Percentiles rank a stretch among this genome's conserved stretches.
Conservation (phyloP, 1,140 invertebrate species). For the Aphelenchoides besseyi region DNA sequence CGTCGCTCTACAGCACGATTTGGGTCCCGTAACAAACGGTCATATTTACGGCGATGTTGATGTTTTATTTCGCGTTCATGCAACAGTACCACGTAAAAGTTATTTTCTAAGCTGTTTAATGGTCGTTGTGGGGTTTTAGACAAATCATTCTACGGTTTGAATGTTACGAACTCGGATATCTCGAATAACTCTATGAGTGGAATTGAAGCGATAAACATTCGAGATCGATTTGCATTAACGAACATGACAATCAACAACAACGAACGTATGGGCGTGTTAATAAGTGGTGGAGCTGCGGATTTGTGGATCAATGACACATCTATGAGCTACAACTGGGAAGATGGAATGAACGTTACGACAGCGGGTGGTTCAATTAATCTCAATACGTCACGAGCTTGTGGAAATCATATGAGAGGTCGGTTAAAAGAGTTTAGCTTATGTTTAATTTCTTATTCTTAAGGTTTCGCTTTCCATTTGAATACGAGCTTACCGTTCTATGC, state of each 20-base stretch:
- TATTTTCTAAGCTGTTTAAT: slow-evolving; percentile 1
- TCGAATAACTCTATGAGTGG: slow-evolving; percentile 87
- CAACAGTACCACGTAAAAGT: slow-evolving; percentile 43
- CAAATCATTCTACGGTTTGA: slow-evolving; percentile 71
- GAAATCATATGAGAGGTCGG: slow-evolving; percentile 56
- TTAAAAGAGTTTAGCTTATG: slow-evolving; percentile 5
- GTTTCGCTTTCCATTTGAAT: slow-evolving; percentile 60
- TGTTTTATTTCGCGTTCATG: slow-evolving; percentile 56
- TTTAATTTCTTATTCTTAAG: slow-evolving; percentile 37
- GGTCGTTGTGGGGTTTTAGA: slow-evolving; percentile 36
- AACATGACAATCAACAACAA: slow-evolving; percentile 80
- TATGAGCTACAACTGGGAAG: slow-evolving; percentile 76
- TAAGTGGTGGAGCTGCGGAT: slow-evolving; percentile 79
- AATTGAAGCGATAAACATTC: slow-evolving; percentile 56
- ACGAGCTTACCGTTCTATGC: slow-evolving; percentile 50
- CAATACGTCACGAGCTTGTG: slow-evolving; percentile 56
- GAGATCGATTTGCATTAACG: slow-evolving; percentile 48
- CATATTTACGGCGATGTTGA: slow-evolving; percentile 53
- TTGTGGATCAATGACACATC: slow-evolving; percentile 74
- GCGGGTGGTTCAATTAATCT: slow-evolving; percentile 62
- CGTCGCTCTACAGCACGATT: slow-evolving; percentile 51
- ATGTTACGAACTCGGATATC: slow-evolving; percentile 82
- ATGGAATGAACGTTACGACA: slow-evolving; percentile 63
- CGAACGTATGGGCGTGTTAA: slow-evolving; percentile 74
- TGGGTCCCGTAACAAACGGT: slow-evolving; percentile 30